Conservation (phyloP, 2,113 vertebrate species). For the Salvelinus sp. region DNA sequence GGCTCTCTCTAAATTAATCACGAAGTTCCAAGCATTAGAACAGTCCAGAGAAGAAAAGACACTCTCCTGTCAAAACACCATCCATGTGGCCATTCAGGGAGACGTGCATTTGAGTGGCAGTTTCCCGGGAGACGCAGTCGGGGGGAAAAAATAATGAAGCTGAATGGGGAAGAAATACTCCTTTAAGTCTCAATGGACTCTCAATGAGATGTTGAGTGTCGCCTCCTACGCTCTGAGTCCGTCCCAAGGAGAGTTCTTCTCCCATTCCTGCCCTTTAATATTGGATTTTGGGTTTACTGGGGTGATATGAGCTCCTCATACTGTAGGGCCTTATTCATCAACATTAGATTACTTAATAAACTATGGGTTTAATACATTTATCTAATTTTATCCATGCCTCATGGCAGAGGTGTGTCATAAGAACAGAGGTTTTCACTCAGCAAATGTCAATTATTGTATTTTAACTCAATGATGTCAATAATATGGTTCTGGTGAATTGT, state of each 20-base stretch:
- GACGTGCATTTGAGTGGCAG: conserved; percentile 37
- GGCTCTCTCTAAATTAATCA: conserved; percentile 27
- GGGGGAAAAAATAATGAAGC: conserved; percentile 16
- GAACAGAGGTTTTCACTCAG: not conserved
- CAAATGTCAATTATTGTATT: not conserved
- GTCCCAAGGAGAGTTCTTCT: conserved; percentile 23
- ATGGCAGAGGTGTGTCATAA: no score
- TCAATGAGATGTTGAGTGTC: conserved; percentile 26
- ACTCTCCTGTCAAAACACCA: conserved; percentile 40
- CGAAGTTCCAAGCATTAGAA: conserved; percentile 18
- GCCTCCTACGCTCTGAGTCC: conserved; percentile 1
- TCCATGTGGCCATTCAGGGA: conserved; percentile 27
- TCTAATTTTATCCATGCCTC: no score
- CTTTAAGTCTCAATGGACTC: conserved; percentile 26
- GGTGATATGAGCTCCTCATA: no score
- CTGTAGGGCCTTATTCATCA: no score
- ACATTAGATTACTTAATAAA: no score
- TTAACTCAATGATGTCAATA: no score
- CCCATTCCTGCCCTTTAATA: conserved; percentile 22
- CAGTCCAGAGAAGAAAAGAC: conserved; percentile 20
- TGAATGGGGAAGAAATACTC: conserved; percentile 15
- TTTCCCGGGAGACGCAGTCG: conserved; percentile 22
- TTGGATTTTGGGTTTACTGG: no score
- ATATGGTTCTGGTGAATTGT: no score
- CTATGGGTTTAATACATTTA: no score